Evolutionary conservation across 2,113 vertebrate species (phyloP).

Genomic region (Pycnonotus jocosus): DNA sequence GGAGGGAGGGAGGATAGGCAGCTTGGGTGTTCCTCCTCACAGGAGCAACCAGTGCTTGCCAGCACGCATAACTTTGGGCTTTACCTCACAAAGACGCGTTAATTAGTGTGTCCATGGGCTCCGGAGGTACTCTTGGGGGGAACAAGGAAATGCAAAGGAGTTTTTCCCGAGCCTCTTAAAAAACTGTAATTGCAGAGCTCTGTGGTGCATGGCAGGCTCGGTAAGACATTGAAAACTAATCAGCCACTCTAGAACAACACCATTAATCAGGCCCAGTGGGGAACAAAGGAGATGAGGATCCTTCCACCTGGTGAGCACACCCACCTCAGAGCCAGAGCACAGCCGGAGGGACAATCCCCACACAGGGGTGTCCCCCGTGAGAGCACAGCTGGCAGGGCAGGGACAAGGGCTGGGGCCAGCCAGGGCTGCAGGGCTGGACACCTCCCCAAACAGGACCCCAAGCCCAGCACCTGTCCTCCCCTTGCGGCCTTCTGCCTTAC

Average conservation of each 20-base stretch:
- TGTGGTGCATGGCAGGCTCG: not conserved
- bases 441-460: not conserved
- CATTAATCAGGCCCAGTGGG: not conserved
- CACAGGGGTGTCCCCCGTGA: accelerated
- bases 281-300: not conserved
- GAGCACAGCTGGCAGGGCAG: not conserved
- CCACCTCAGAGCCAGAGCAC: not conserved
- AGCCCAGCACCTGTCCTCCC: not conserved
- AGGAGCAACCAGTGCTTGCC: not conserved
- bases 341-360: not conserved
- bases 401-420: not conserved
- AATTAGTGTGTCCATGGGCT: not conserved
- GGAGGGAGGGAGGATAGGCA: not conserved
- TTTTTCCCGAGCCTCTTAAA: not conserved
- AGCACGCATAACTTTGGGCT: not conserved
- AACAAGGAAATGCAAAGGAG: not conserved
- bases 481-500: not conserved
- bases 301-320: not conserved
- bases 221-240: not conserved
- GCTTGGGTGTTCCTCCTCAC: not conserved
- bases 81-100: constrained; percentile 13
- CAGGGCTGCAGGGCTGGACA: not conserved
- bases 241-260: not conserved
- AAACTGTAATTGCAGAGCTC: not conserved
- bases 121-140: not conserved